phyloP scores from a whole-genome alignment of 2,888 invertebrate species.

The Sphaerophoria taeniata region DNA sequence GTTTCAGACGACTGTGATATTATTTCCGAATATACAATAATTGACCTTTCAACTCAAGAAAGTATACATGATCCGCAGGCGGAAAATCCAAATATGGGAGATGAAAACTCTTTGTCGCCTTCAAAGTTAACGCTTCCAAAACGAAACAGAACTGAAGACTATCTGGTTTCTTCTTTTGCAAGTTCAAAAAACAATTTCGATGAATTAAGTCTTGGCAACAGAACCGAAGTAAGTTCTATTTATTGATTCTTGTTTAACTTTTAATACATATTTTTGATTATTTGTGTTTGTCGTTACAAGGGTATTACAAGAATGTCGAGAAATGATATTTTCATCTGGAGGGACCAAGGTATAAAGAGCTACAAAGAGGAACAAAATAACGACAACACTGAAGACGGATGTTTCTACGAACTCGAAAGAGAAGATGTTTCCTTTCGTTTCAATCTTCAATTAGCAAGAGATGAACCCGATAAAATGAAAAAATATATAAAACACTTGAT shows the following conservation, averaged over 20 bases:
- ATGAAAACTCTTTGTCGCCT: neutral
- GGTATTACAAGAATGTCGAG: no score
- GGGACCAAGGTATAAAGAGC: no score
- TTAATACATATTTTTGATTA: no score
- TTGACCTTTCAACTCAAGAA: neutral
- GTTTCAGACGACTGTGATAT: constrained; percentile 23
- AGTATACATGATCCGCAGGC: neutral
- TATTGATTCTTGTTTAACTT: neutral
- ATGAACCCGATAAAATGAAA: constrained; percentile 25
- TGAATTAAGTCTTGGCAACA: neutral
- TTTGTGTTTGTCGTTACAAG: no score
- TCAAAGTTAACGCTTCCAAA: constrained; percentile 38
- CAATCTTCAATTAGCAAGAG: constrained; percentile 22
- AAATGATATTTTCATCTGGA: no score
- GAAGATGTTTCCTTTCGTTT: constrained; percentile 5
- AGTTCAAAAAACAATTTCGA: neutral
- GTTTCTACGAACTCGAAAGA: no score
- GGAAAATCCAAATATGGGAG: neutral
- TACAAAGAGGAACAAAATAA: no score
- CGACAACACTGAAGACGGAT: no score
- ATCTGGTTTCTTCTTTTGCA: neutral
- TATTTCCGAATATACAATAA: neutral
- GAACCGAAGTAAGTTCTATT: neutral
- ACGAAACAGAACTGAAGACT: constrained; percentile 48
- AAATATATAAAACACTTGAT: constrained; percentile 43